phyloP scores from a whole-genome alignment of 2,888 invertebrate genomes.

The Netelia melanura region DNA sequence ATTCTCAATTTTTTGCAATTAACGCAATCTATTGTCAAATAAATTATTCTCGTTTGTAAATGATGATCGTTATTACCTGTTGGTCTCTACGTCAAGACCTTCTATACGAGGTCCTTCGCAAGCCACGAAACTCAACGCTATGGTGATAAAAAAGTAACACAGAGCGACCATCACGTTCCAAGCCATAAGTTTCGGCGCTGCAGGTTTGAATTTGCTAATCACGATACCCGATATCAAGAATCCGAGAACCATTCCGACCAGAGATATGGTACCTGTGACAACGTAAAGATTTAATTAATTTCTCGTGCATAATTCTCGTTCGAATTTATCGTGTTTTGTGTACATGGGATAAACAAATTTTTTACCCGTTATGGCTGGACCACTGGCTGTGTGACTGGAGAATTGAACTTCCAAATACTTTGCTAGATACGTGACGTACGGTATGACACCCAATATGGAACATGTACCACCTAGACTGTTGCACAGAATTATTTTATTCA shows the following conservation, averaged over 20 bases:
- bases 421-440: slow-evolving; percentile 90
- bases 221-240: slow-evolving; percentile 87
- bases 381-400: slow-evolving; percentile 88
- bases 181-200: slow-evolving; percentile 86
- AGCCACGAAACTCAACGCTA: slow-evolving; percentile 86
- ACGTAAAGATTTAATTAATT: background rate
- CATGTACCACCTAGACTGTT: slow-evolving; percentile 89
- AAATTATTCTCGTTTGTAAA: slow-evolving; percentile 43
- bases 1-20: too few species aligned
- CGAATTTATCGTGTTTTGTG: background rate
- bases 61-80: slow-evolving; percentile 76
- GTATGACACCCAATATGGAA: slow-evolving; percentile 88
- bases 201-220: slow-evolving; percentile 88
- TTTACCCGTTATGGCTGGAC: slow-evolving; percentile 89
- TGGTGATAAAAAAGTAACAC: slow-evolving; percentile 86
- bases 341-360: background rate
- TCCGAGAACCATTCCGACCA: slow-evolving; percentile 88
- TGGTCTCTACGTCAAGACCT: slow-evolving; percentile 80
- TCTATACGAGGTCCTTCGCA: slow-evolving; percentile 84
- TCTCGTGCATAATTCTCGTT: background rate
- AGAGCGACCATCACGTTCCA: slow-evolving; percentile 88
- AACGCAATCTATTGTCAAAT: background rate
- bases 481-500: slow-evolving; percentile 88
- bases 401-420: slow-evolving; percentile 92
- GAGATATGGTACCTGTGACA: slow-evolving; percentile 85